Conservation (phyloP, 2,888 invertebrate species). For the Nymphalis urticae region DNA sequence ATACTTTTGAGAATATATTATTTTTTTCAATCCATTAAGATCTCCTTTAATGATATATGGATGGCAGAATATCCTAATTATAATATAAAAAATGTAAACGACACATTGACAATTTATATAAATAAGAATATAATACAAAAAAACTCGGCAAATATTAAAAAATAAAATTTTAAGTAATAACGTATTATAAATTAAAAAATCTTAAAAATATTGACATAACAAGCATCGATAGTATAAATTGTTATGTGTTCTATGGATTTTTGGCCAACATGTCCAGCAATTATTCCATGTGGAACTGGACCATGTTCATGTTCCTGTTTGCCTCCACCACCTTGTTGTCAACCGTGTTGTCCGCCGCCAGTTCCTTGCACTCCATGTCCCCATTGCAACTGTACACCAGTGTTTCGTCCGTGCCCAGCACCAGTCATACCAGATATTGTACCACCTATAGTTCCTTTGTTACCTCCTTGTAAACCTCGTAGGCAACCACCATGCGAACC, state of each 20-base stretch:
- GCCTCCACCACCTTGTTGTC: constrained; percentile 61
- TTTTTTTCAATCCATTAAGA: no score
- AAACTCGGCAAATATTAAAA: not conserved
- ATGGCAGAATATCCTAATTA: no score
- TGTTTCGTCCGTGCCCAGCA: constrained; percentile 66
- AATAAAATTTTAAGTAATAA: constrained; percentile 25
- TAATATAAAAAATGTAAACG: no score
- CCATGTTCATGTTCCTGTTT: constrained; percentile 62
- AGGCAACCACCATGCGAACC: constrained; percentile 60
- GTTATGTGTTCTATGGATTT: constrained; percentile 62
- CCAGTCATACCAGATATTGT: constrained; percentile 67
- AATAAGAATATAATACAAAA: no score
- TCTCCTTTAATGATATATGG: no score
- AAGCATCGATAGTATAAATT: constrained; percentile 12
- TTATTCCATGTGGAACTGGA: constrained; percentile 65
- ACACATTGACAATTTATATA: no score
- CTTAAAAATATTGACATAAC: constrained; percentile 1
- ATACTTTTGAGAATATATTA: no score
- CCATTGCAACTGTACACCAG: constrained; percentile 63
- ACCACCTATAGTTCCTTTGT: constrained; percentile 68
- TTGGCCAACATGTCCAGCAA: constrained; percentile 68
- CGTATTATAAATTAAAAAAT: constrained; percentile 25
- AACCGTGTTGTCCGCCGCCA: constrained; percentile 69
- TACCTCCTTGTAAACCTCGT: constrained; percentile 67
- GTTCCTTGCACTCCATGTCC: constrained; percentile 71